Evolutionary conservation across 2,113 vertebrate genomes (phyloP).

Genomic region (Isichthys henryi): DNA sequence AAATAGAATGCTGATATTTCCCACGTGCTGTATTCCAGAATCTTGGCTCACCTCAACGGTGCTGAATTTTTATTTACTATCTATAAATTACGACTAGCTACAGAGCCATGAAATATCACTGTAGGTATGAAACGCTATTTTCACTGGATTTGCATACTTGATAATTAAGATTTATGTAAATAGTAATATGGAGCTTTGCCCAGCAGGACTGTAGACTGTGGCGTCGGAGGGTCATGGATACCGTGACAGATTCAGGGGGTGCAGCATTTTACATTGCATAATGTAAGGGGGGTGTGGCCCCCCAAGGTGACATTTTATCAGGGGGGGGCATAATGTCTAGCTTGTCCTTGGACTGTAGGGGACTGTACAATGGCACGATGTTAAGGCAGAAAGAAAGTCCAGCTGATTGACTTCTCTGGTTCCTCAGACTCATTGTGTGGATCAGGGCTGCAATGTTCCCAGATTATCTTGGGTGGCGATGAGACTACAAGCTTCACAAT

Average conservation of each 20-base stretch:
- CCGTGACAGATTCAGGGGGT: background rate
- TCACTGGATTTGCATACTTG: background rate
- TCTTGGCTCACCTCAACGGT: background rate
- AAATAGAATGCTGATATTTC: background rate
- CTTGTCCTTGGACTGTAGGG: background rate
- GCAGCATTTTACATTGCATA: background rate
- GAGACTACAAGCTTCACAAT: background rate
- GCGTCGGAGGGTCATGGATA: background rate
- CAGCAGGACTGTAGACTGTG: background rate
- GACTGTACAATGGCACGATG: background rate
- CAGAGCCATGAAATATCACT: background rate
- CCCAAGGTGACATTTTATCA: background rate
- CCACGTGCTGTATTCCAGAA: background rate
- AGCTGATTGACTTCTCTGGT: background rate
- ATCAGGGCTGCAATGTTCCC: background rate
- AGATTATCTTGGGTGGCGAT: background rate
- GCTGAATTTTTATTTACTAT: background rate
- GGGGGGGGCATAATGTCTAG: background rate
- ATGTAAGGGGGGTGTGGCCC: background rate
- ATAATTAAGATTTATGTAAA: background rate
- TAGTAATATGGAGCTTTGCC: background rate
- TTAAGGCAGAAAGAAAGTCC: background rate
- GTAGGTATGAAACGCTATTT: background rate
- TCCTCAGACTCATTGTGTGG: background rate
- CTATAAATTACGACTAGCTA: background rate